Evolutionary conservation across 2,113 vertebrate species (phyloP), one percentile per base, ranked within the genome.

Genomic region (Ptychochromis oligacanthus): DNA sequence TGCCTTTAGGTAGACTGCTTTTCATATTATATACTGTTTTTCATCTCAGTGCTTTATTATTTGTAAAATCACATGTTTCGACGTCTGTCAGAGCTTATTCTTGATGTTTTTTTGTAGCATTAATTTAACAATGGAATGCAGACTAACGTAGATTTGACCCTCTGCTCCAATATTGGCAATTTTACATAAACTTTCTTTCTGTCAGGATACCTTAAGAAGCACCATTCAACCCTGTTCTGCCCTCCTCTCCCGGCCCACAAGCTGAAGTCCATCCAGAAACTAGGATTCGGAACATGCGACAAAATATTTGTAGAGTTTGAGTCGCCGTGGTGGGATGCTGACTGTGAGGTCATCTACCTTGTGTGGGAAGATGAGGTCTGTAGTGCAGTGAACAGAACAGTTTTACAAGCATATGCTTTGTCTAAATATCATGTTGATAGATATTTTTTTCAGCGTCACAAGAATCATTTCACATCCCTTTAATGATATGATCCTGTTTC

Each of bases 241-340:
- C 98, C 97, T 1, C 92, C 95, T 1, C 91, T 98, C 54, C 97
- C 97, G 0, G 3, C 87, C 1, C 64, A 88, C 80, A 99, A 99
- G 90, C 85, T 80, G 10, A 94, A 96, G 56, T 96, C 96, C 0
- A 91, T 98, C 84, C 92, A 77, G 84, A 95, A 81, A 60, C 85
- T 98, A 10, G 98, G 98, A 18, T 99, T 99, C 1, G 97, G 98
- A 61, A 98, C 97, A 78, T 97, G 95, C 90, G 97, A 99, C 87
- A 99, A 99, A 93, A 95, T 99, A 84, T 97, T 96, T 85, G 89
- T 98, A 87, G 98, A 98, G 93, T 99, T 99, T 1, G 96, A 98
- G 65, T 74, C 94, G 56, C 97, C 97, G 0, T 99, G 98, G 95
- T 99, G 98, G 98, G 96, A 97, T 5, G 92, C 95, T 0, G 91